phyloP scores from a whole-genome alignment of 2,888 invertebrate genomes.

The Phrixothrix hirtus region DNA sequence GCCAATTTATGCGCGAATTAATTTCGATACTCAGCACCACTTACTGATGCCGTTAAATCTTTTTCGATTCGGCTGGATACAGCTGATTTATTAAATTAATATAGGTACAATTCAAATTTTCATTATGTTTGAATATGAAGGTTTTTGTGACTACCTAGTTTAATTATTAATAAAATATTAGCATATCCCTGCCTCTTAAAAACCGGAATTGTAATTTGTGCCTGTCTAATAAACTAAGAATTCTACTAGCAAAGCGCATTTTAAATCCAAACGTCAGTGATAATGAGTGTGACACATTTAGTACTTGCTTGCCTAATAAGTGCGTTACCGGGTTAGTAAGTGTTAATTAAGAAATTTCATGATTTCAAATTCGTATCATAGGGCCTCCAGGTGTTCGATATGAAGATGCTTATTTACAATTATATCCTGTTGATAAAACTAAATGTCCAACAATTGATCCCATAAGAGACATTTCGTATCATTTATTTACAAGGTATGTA shows the following conservation, averaged over 20 bases:
- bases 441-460: conserved; percentile 62
- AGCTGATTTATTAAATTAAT: no score
- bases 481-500: conserved; percentile 62
- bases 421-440: conserved; percentile 62
- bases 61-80: no score
- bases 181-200: conserved; percentile 3
- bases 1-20: no score
- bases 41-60: no score
- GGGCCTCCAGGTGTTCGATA: conserved; percentile 64
- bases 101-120: no score
- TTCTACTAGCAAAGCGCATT: conserved; percentile 1
- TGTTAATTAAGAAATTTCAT: background rate
- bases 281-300: conserved; percentile 46
- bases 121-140: no score
- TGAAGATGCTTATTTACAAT: conserved; percentile 61
- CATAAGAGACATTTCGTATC: conserved; percentile 59
- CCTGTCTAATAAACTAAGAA: background rate
- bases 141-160: no score
- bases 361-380: conserved; percentile 37
- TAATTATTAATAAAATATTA: background rate
- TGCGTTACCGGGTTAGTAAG: conserved; percentile 46
- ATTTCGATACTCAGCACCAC: no score
- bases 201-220: background rate
- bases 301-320: conserved; percentile 46
- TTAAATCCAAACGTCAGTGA: conserved; percentile 13